phyloP scores from a whole-genome alignment of 2,113 vertebrate genomes.

The Tachuris rubrigastra region DNA sequence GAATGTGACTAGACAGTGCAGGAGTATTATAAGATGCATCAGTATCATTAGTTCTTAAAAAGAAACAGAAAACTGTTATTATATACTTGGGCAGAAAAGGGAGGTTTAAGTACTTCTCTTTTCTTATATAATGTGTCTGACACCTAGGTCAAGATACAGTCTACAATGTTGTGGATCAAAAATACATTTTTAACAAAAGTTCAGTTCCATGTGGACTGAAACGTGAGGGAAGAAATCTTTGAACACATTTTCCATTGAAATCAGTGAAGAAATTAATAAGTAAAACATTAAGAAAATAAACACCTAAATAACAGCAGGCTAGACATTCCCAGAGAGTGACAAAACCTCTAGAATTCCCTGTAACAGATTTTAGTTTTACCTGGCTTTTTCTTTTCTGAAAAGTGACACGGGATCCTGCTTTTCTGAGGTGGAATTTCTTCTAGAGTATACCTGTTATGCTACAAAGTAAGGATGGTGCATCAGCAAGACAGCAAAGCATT shows the following conservation, averaged over 20 bases:
- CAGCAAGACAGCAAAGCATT: neutral
- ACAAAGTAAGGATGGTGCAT: neutral
- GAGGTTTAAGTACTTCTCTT: neutral
- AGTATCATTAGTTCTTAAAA: neutral
- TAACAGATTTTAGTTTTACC: neutral
- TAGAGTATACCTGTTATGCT: neutral
- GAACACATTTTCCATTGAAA: neutral
- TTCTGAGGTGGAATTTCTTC: neutral
- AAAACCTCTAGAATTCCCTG: neutral
- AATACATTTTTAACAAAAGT: neutral
- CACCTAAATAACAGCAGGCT: neutral
- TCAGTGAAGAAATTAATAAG: neutral
- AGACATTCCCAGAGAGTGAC: neutral
- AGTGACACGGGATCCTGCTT: neutral
- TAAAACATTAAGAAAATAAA: neutral
- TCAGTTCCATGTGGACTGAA: neutral
- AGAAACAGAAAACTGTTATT: neutral
- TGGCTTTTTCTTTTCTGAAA: neutral
- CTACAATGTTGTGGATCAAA: neutral
- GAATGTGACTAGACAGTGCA: neutral
- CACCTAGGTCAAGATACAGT: neutral
- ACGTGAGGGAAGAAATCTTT: neutral
- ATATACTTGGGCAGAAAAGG: neutral
- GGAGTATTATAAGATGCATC: neutral
- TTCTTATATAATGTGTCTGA: neutral